Evolutionary conservation across 2,888 invertebrate species (phyloP).

Genomic region (Alsophila aescularia): DNA sequence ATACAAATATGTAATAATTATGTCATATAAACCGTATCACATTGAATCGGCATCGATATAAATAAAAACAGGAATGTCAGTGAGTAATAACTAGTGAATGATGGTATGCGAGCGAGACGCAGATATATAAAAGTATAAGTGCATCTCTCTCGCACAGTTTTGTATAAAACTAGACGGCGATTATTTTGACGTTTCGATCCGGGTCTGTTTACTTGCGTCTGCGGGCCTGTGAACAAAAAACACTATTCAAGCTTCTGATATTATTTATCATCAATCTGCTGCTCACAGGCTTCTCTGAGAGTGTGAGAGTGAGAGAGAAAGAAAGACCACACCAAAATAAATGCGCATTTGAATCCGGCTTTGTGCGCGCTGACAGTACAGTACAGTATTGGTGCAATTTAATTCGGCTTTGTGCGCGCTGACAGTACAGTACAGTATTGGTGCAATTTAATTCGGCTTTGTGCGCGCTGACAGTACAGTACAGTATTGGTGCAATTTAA

Average conservation of each 20-base stretch:
- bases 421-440: too few species aligned
- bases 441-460: too few species aligned
- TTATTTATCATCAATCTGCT: too few species aligned
- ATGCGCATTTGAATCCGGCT: too few species aligned
- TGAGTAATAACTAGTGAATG: constrained; percentile 37
- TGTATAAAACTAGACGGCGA: constrained; percentile 26
- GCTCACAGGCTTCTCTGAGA: too few species aligned
- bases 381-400: too few species aligned
- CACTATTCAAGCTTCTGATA: not conserved
- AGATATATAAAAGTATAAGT: constrained; percentile 38
- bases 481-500: too few species aligned
- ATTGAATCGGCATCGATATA: constrained; percentile 47
- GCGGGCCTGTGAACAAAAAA: constrained; percentile 61
- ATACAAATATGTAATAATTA: constrained; percentile 57
- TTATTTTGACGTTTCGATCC: constrained; percentile 31
- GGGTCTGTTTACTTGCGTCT: constrained; percentile 61
- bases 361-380: too few species aligned
- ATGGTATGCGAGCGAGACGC: constrained; percentile 42
- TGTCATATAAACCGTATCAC: constrained; percentile 40
- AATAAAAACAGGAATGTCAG: constrained; percentile 45
- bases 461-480: too few species aligned
- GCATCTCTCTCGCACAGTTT: constrained; percentile 43
- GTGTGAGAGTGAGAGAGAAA: too few species aligned
- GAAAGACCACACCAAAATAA: too few species aligned
- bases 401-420: too few species aligned